Evolutionary conservation across 37 sponge, comb jelly and placozoan species (phyloP), one percentile per base, ranked within the genome.

Genomic region (Beroe forskalii): DNA sequence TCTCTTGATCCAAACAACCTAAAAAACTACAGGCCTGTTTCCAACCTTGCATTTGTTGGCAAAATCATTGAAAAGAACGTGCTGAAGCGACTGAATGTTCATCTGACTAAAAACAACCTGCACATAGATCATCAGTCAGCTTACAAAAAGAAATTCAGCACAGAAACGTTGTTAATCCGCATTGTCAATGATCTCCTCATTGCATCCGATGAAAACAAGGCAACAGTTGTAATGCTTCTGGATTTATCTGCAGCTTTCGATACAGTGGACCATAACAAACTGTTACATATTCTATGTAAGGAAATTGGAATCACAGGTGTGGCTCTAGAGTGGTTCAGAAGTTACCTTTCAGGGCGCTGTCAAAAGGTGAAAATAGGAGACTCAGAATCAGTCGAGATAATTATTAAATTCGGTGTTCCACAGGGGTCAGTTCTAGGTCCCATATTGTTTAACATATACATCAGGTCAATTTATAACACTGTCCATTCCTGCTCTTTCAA

Each of bases 101-200:
- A 69, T 17, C 19, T 69, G 38, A 9, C 27, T 2, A 35, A 36
- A 28, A 69, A 69, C 72, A 35, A 69, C 38, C 38, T 69, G 9
- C 28, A 69, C 72, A 69, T 69, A 2, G 33, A 27, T 8, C 72
- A 36, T 12, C 72, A 69, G 38, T 69, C 72, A 33, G 72, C 37
- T 3, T 69, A 69, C 38, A 69, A 69, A 36, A 35, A 28, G 6
- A 69, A 69, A 9, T 33, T 14, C 38, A 69, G 72, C 72, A 69
- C 72, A 22, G 66, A 63, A 27, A 63, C 66, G 4, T n/a, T 63
- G 25, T n/a, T 63, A 6, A 27, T 63, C 28, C 24, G 66, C 24
- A 27, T 63, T 63, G 66, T 63, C 3, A 63, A 63, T 27, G 66
- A 63, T 63, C 66, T 63, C 24, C 66, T 69, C 35, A 69, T 69